phyloP scores from a whole-genome alignment of 1,140 invertebrate species.

The Dolichoris vasculosae region DNA sequence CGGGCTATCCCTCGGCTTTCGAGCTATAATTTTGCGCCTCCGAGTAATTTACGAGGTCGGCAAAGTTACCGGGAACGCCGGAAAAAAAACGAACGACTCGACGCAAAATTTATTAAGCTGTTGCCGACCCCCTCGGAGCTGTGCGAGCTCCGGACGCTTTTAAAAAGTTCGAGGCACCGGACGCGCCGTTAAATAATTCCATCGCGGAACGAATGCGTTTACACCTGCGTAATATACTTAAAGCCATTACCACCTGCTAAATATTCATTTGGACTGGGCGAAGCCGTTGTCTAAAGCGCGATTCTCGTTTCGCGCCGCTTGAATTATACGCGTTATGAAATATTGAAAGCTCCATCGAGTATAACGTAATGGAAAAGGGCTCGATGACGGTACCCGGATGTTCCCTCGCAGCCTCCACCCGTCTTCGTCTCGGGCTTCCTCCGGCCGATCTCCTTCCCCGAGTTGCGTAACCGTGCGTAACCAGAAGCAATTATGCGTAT shows the following conservation, averaged over 20 bases:
- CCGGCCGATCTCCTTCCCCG: slow-evolving; percentile 45
- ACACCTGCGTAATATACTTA: slow-evolving; percentile 44
- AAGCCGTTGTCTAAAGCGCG: not conserved
- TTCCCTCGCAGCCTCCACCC: slow-evolving; percentile 9
- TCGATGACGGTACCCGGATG: slow-evolving; percentile 24
- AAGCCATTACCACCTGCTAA: slow-evolving; percentile 36
- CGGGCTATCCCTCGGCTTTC: not conserved
- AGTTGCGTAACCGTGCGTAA: slow-evolving; percentile 57
- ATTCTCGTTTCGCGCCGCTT: slow-evolving; percentile 17
- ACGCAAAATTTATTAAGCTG: no score
- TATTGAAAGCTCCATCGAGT: slow-evolving; percentile 48
- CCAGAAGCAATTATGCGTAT: slow-evolving; percentile 58
- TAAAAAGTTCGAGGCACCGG: slow-evolving; percentile 4
- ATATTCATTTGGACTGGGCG: slow-evolving; percentile 35
- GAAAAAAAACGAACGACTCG: not conserved
- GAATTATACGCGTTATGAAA: slow-evolving; percentile 47
- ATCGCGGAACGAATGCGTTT: slow-evolving; percentile 21
- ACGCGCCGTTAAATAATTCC: slow-evolving; percentile 16
- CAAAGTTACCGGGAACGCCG: not conserved
- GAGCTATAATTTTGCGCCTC: not conserved
- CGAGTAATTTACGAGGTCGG: slow-evolving; percentile 2
- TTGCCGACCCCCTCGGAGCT: not conserved
- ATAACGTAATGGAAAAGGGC: slow-evolving; percentile 43
- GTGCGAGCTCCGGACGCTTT: not conserved
- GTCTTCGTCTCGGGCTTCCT: slow-evolving; percentile 6